Percentiles rank a stretch among this genome's conserved stretches.
Conservation (phyloP, 1,140 invertebrate genomes). For the Radopholus similis region DNA sequence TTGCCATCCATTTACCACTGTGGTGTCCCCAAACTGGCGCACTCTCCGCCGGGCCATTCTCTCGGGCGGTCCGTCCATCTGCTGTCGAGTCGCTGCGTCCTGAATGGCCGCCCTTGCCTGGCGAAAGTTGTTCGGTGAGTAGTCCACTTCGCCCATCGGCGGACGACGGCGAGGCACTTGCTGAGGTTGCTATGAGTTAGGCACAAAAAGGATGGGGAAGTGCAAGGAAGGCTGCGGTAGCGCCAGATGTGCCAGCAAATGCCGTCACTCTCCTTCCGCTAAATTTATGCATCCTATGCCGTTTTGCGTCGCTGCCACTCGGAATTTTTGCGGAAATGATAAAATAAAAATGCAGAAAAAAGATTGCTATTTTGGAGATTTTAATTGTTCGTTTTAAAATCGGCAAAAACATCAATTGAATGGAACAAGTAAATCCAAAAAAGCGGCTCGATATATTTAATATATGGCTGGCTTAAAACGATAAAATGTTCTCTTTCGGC, state of each 20-base stretch:
- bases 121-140: slow-evolving; percentile 32
- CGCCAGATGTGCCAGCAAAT: background rate
- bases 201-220: background rate
- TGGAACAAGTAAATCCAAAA: background rate
- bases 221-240: background rate
- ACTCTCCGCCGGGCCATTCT: slow-evolving; percentile 21
- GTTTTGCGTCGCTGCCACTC: too few species aligned
- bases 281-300: too few species aligned
- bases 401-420: too few species aligned
- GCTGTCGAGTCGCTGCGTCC: slow-evolving; percentile 28
- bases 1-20: slow-evolving; percentile 10
- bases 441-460: background rate
- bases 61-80: slow-evolving; percentile 11
- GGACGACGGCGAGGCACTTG: background rate
- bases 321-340: too few species aligned
- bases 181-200: background rate
- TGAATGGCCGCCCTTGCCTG: slow-evolving; percentile 36
- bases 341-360: too few species aligned
- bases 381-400: too few species aligned
- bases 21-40: slow-evolving; percentile 50
- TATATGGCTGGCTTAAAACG: too few species aligned
- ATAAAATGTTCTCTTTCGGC: too few species aligned
- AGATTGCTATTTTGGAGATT: too few species aligned
- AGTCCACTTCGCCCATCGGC: slow-evolving; percentile 29
- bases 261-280: too few species aligned